A percentile compares a stretch with the other conserved stretches of the same genome.
Conservation (phyloP, 2,888 invertebrate species). For the Aspidapion aeneum region DNA sequence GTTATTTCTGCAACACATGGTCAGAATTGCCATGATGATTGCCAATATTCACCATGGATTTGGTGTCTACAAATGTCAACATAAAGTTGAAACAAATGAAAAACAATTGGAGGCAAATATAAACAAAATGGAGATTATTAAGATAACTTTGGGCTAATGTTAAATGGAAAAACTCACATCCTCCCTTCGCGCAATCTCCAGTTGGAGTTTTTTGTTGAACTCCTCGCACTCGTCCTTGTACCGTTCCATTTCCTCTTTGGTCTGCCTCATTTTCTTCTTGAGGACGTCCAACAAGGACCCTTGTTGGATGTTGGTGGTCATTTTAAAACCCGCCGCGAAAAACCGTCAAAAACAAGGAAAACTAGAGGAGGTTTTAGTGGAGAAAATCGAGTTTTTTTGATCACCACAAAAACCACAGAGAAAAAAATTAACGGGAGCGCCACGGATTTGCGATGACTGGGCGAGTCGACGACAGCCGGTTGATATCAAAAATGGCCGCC, state of each 20-base stretch:
- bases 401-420: not conserved
- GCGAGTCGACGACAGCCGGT: constrained; percentile 46
- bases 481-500: constrained; percentile 42
- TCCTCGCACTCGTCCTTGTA: constrained; percentile 98
- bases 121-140: too few species aligned
- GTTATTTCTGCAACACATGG: too few species aligned
- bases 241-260: constrained; percentile 98
- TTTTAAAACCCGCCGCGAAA: constrained; percentile 49
- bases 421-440: not conserved
- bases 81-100: too few species aligned
- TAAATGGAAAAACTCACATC: constrained; percentile 95
- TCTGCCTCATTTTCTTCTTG: constrained; percentile 99
- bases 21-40: too few species aligned
- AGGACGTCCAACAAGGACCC: constrained; percentile 94
- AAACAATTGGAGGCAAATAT: too few species aligned
- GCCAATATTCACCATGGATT: too few species aligned
- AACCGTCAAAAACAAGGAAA: constrained; percentile 15
- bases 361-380: constrained; percentile 8
- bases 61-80: too few species aligned
- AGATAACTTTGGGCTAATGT: too few species aligned
- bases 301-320: constrained; percentile 89
- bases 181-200: constrained; percentile 94
- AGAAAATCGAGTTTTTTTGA: constrained; percentile 7
- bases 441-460: constrained; percentile 37
- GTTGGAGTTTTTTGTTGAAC: constrained; percentile 90